A percentile compares a stretch with the other conserved stretches of the same genome.
These are phyloP conservation scores for Microctenopoma steveboyesi DNA, from an alignment of 2,797 vertebrate genomes.

Conservation along the genomic window DNA sequence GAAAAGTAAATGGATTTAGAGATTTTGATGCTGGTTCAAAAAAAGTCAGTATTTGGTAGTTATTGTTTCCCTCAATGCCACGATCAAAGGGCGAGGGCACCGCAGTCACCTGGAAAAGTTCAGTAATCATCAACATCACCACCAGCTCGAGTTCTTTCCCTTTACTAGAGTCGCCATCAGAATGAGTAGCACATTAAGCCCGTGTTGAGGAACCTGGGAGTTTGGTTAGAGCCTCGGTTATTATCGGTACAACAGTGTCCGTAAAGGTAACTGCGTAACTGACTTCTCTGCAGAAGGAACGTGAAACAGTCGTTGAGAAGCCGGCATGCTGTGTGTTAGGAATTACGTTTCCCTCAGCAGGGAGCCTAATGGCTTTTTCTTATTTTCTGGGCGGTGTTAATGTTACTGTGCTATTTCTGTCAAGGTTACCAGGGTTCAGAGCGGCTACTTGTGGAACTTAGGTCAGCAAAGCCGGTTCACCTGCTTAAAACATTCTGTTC, in stretches of 20 bases:
- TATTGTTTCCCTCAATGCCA: not conserved
- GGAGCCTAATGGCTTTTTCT: slow-evolving; percentile 2
- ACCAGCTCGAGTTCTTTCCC: not conserved
- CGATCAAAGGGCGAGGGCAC: not conserved
- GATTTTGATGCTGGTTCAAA: not conserved
- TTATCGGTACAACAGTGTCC: not conserved
- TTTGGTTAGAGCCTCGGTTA: not conserved
- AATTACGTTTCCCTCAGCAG: not conserved
- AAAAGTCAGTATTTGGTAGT: not conserved
- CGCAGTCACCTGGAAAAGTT: slow-evolving; percentile 7
- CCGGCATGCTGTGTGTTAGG: not conserved
- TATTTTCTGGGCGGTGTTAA: not conserved
- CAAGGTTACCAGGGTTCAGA: slow-evolving; percentile 12
- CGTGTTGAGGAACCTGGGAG: not conserved
- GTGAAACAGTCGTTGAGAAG: not conserved
- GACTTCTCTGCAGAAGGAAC: not conserved
- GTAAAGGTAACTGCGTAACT: too few species aligned
- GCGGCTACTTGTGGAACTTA: not conserved
- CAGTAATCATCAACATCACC: not conserved
- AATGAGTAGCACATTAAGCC: not conserved
- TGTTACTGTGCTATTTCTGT: slow-evolving; percentile 21
- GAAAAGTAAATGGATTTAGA: not conserved
- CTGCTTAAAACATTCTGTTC: not conserved
- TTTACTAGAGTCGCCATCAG: slow-evolving; percentile 2
- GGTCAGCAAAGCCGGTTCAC: not conserved